phyloP scores from a whole-genome alignment of 2,888 invertebrate species.

The Rhynchonema sp. region DNA sequence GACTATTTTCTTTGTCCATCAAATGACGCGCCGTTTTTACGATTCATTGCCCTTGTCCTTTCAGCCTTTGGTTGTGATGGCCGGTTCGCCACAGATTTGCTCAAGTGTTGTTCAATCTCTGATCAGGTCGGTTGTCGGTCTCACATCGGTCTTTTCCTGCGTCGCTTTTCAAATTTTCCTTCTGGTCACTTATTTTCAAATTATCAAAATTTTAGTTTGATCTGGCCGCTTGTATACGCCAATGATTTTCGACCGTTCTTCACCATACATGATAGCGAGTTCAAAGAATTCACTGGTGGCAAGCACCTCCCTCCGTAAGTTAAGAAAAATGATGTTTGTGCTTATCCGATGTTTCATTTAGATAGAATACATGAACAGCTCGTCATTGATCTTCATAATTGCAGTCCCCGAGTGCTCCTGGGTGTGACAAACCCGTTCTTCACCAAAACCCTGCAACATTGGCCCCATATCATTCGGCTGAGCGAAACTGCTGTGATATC shows the following conservation, averaged over 20 bases:
- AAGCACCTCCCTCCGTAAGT: not conserved
- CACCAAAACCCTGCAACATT: slow-evolving; percentile 89
- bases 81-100: slow-evolving; percentile 73
- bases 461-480: slow-evolving; percentile 88
- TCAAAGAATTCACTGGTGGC: slow-evolving; percentile 68
- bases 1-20: no score
- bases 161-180: no score
- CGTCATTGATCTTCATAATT: slow-evolving; percentile 8
- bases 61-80: slow-evolving; percentile 79
- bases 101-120: slow-evolving; percentile 83
- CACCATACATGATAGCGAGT: slow-evolving; percentile 97
- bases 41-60: no score
- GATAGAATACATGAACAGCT: no score
- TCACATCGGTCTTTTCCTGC: no score
- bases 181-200: no score
- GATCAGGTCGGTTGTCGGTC: slow-evolving; percentile 43
- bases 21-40: no score
- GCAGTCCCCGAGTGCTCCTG: slow-evolving; percentile 56
- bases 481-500: no score
- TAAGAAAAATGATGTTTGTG: not conserved
- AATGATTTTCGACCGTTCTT: slow-evolving; percentile 94
- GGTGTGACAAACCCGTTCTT: slow-evolving; percentile 97
- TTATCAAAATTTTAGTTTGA: slow-evolving; percentile 44
- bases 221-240: slow-evolving; percentile 72
- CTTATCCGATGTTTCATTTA: no score